Evolutionary conservation across 2,888 invertebrate species (phyloP).

Genomic region (Altica lythri): DNA sequence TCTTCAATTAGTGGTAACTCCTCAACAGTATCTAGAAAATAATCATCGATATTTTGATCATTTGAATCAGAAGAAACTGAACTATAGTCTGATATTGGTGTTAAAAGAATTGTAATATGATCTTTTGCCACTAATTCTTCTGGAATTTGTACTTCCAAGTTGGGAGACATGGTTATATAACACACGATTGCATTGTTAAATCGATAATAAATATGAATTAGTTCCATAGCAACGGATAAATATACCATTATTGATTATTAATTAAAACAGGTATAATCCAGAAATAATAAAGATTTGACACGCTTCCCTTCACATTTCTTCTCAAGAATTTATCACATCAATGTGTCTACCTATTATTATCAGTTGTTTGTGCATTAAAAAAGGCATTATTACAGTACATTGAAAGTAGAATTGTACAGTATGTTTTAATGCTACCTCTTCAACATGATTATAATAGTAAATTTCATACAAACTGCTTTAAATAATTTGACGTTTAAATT

Average conservation of each 20-base stretch:
- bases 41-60: conserved; percentile 15
- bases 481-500: no score
- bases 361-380: no score
- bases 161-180: conserved; percentile 37
- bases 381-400: no score
- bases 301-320: no score
- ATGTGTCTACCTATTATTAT: no score
- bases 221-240: conserved; percentile 20
- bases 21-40: conserved; percentile 12
- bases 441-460: no score
- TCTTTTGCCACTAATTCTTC: conserved; percentile 17
- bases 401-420: no score
- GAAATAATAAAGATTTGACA: no score
- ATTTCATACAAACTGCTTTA: no score
- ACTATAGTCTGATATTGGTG: conserved; percentile 30
- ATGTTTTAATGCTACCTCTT: no score
- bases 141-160: conserved; percentile 36
- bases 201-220: neutral
- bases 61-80: conserved; percentile 10
- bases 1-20: conserved; percentile 15
- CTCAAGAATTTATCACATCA: no score
- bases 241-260: conserved; percentile 13
- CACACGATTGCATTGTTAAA: neutral
- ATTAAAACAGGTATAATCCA: no score
- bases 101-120: conserved; percentile 28